Base-by-base conservation (phyloP, 2,113 vertebrate genomes). In the Choloepus hoffmanni region DNA sequence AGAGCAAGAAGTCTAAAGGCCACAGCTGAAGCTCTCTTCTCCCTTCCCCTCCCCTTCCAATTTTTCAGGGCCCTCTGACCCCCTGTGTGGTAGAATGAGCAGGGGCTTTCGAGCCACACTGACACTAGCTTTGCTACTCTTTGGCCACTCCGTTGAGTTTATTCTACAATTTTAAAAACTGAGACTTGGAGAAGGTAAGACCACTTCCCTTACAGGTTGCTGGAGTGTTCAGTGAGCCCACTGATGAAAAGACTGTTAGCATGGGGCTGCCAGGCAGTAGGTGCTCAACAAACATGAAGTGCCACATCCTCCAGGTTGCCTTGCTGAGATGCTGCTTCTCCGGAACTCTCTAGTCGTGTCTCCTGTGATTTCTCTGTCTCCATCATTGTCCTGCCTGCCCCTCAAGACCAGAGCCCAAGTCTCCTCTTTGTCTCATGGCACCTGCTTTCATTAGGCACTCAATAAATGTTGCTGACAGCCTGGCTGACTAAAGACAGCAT, bases 391-490 rank as follows among this genome's bases (percentile, higher is more conserved):
- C 83, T 73, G 70, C 36, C 53, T 94, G 84, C 43, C 77, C 73
- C 79, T 82, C 86, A n/a, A 89, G 92, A 72, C 77, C 70, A 26
- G 55, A 81, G 50, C 67, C 82, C 30, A 5, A 1, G 48, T 92
- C 84, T 92, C 95, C 85, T 93, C 55, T 65, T 55, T 72, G 89
- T 96, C 86, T 79, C 18, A 0, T 30, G 36, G 76, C 40, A 86
- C 73, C 62, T 76, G 70, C 62, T 82, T 90, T 97, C 90, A 96
- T 89, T 89, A 95, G 94, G 63, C 36, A 65, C 82, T 92, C 92
- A 94, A 53, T 94, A 96, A 94, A 95, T 67, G 84, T 58, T 96
- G 90, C 72, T 96, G 97, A 97, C 91, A 93, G 91, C 76, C 91
- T 92, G 83, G 86, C 85, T 84, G 82, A 86, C 90, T 73, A 65